Base-by-base conservation (phyloP, 2,888 invertebrate genomes). In the Graphium colonna region DNA sequence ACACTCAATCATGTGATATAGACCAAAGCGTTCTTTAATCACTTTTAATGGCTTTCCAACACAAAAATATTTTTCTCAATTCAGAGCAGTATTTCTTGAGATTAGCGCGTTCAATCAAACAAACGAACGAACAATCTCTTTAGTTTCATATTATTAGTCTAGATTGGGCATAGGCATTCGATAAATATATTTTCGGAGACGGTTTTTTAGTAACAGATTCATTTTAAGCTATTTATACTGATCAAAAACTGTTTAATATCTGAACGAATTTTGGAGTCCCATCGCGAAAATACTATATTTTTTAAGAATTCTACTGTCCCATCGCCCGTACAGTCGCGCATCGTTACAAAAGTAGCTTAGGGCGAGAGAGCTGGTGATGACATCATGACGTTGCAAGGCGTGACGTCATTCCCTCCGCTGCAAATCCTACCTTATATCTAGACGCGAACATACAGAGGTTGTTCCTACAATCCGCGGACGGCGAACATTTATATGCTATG, bases 401-500 rank as follows among this genome's bases (percentile, higher is more conserved):
- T 36, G 36, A 36, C 36, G n/a, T 36, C 13, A 4, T 36, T n/a
- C 36, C n/a, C 12, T 12, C n/a, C 36, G 1, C 46, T 12, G 17
- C 21, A 13, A 3, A 10, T 9, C 38, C 3, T 41, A 8, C 1
- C 46, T 46, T 38, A 46, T 10, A 38, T 8, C 21, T 38, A 38
- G 3, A 18, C 17, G 18, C 8, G 36, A 10, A 41, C 41, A n/a
- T 8, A 21, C 17, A 8, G 41, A 1, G 12, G 36, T 17, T 3
- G 21, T 15, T 16, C 31, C 13, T 26, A 13, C n/a, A 12, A n/a
- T n/a, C 33, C 26, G 26, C 26, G 26, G 26, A 42, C 21, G 12
- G 8, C 8, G 10, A 44, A 31, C 45, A 18, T 41, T 18, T 15
- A 13, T 36, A 79, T 77, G 78, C 78, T 70, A 79, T 77, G 78